Base-by-base conservation (phyloP, 2,888 invertebrate species). In the Anagyrus pseudococci region DNA sequence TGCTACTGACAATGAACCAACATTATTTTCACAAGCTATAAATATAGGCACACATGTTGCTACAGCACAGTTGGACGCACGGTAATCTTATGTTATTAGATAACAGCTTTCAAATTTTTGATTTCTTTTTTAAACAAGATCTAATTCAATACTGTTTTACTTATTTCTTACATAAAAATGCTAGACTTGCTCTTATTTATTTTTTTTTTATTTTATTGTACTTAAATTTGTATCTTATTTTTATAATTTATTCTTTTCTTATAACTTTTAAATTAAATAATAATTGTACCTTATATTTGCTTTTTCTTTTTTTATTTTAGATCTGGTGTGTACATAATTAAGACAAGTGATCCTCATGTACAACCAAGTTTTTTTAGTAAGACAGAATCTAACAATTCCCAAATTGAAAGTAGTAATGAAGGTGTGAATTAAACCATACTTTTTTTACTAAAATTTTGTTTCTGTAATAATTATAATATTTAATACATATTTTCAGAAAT, bases 281-380 rank as follows among this genome's bases (percentile, higher is more conserved):
- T n/a, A n/a, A n/a, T n/a, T n/a, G n/a, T n/a, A n/a, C n/a, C n/a
- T n/a, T n/a, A n/a, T n/a, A n/a, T 44, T 19, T 49, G 19, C 26
- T 20, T 7, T 48, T 26, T 10, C 13, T 48, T 23, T 48, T 41
- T 22, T 69, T 53, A 50, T 77, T 77, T 48, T 73, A 80, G 79
- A 53, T 78, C 70, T 72, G 78, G 72, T 67, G 73, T 80, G 25
- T 77, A 73, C 66, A 77, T 80, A 70, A 78, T 81, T 61, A 77
- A 80, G 68, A 73, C 78, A 57, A 77, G 74, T 66, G 74, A 76
- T 8, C 58, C 71, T 56, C 23, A 69, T 29, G 43, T 55, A 47
- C 63, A 66, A 57, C 62, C 47, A 43, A 63, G 8, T 33, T 48
- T 63, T 19, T 66, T 40, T 40, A 63, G 10, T 54, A 63, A 58